A percentile compares a stretch with the other conserved stretches of the same genome.
These are phyloP conservation scores for Apaloderma vittatum DNA, from an alignment of 2,113 vertebrate genomes.

Conservation along the genomic window DNA sequence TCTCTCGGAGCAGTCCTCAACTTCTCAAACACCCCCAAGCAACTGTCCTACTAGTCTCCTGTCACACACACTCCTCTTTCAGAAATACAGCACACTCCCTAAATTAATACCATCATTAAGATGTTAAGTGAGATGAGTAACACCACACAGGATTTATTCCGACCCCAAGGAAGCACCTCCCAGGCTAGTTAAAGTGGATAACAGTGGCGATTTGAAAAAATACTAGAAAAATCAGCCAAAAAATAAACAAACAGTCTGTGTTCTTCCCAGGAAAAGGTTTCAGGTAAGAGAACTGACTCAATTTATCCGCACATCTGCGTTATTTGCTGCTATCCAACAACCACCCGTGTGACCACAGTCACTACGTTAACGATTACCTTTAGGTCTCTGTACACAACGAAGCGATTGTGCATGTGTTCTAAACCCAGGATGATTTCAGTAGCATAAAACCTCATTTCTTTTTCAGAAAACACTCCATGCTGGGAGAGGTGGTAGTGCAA, in stretches of 20 bases:
- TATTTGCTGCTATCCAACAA: not conserved
- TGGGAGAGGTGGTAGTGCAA: slow-evolving; percentile 98
- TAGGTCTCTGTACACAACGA: slow-evolving; percentile 95
- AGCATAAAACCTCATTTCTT: slow-evolving; percentile 98
- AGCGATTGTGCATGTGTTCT: slow-evolving; percentile 97
- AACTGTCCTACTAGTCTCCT: not conserved
- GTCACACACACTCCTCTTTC: not conserved
- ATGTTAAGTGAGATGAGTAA: not conserved
- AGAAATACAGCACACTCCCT: rapidly evolving
- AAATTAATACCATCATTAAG: not conserved
- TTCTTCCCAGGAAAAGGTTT: not conserved
- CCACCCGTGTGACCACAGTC: not conserved
- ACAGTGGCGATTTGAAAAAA: not conserved
- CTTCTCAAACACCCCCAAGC: not conserved
- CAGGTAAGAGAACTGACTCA: not conserved
- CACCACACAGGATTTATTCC: not conserved
- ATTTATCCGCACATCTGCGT: not conserved
- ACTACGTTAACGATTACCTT: slow-evolving; percentile 80
- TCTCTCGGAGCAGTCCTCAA: not conserved
- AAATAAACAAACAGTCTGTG: not conserved
- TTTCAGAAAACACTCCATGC: slow-evolving; percentile 96
- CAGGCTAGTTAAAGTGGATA: not conserved
- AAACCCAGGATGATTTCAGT: slow-evolving; percentile 96
- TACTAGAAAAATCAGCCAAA: not conserved
- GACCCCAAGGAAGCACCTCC: not conserved